A percentile compares a stretch with the other conserved stretches of the same genome.
Conservation (phyloP, 2,113 vertebrate species). For the Centropus bengalensis region DNA sequence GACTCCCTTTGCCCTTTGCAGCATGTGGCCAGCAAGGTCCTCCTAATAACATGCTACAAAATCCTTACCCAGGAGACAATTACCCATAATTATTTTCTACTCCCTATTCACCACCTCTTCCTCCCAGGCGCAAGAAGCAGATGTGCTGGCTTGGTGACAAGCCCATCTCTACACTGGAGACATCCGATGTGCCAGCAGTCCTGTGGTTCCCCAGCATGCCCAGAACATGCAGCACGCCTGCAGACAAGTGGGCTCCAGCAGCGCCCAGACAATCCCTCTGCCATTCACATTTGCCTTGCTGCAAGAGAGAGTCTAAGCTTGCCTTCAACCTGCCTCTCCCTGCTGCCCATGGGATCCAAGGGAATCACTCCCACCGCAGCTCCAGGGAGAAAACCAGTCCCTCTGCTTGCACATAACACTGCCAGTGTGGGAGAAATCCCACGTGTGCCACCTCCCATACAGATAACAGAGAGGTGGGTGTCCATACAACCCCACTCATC, state of each 20-base stretch:
- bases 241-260: not conserved
- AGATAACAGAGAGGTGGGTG: not conserved
- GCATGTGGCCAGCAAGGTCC: not conserved
- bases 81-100: not conserved
- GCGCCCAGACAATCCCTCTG: not conserved
- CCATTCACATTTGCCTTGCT: not conserved
- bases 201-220: fast-evolving
- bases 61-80: not conserved
- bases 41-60: not conserved
- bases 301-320: not conserved
- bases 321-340: not conserved
- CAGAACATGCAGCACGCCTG: not conserved
- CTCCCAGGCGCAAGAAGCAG: not conserved
- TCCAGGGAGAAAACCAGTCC: not conserved
- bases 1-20: not conserved
- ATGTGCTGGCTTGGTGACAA: not conserved
- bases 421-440: not conserved
- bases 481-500: not conserved
- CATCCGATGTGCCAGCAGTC: fast-evolving
- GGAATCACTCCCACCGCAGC: fast-evolving
- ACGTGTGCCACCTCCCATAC: fast-evolving
- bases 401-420: not conserved
- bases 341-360: fast-evolving
- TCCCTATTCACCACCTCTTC: not conserved
- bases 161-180: not conserved